phyloP scores from a whole-genome alignment of 2,888 invertebrate genomes.

The Agonopterix subpropinquella region DNA sequence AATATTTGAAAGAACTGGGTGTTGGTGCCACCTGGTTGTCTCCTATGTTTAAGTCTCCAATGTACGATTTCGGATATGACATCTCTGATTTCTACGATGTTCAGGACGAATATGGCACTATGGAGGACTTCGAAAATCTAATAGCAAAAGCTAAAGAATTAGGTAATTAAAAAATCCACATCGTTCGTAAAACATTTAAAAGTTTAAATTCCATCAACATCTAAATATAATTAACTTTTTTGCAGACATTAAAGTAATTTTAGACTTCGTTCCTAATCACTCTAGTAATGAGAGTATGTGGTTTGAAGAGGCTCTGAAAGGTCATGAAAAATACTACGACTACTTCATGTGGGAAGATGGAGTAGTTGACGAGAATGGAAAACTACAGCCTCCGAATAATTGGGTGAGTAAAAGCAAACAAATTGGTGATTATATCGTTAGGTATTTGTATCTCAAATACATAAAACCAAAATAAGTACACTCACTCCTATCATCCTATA shows the following conservation, averaged over 20 bases:
- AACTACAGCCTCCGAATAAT: slow-evolving; percentile 80
- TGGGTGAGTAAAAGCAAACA: slow-evolving; percentile 72
- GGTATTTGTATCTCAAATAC: too few relatives aligned
- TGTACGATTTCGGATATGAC: slow-evolving; percentile 89
- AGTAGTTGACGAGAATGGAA: slow-evolving; percentile 57
- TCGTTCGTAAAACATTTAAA: too few relatives aligned
- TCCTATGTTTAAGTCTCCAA: slow-evolving; percentile 83
- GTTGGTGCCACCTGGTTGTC: slow-evolving; percentile 85
- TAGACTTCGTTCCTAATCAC: slow-evolving; percentile 86
- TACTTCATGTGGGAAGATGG: slow-evolving; percentile 87
- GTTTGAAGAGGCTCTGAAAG: slow-evolving; percentile 84
- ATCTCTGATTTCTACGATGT: slow-evolving; percentile 82
- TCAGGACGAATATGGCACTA: slow-evolving; percentile 82
- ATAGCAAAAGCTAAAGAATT: slow-evolving; percentile 73
- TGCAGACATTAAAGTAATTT: slow-evolving; percentile 75
- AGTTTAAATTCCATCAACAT: not conserved
- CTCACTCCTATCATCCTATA: too few relatives aligned
- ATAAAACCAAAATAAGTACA: too few relatives aligned
- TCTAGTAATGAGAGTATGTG: slow-evolving; percentile 88
- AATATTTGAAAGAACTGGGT: slow-evolving; percentile 80
- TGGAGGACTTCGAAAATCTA: slow-evolving; percentile 81
- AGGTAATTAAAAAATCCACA: slow-evolving; percentile 32
- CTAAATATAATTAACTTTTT: slow-evolving; percentile 7
- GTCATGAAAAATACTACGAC: slow-evolving; percentile 79
- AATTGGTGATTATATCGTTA: too few relatives aligned